phyloP scores from a whole-genome alignment of 2,888 invertebrate species.

The Epinotia brunnichana region DNA sequence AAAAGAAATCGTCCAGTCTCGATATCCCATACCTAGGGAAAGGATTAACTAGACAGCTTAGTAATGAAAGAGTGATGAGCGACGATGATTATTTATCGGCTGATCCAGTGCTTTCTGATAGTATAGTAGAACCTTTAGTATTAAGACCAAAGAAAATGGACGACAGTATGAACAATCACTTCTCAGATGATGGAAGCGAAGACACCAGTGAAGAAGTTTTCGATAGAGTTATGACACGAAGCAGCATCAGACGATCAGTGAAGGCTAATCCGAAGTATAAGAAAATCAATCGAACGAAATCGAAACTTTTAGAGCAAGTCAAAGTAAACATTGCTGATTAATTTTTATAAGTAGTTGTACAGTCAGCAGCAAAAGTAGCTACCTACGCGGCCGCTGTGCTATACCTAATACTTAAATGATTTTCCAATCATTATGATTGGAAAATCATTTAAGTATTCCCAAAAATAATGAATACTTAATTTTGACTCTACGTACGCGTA shows the following conservation, averaged over 20 bases:
- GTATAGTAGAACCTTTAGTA: slow-evolving; percentile 63
- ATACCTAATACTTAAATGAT: too few relatives aligned
- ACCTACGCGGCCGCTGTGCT: too few relatives aligned
- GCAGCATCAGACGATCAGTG: slow-evolving; percentile 74
- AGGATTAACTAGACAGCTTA: slow-evolving; percentile 63
- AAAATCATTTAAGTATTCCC: too few relatives aligned
- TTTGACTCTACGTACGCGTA: too few relatives aligned
- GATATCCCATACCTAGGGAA: slow-evolving; percentile 65
- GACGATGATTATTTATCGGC: slow-evolving; percentile 68
- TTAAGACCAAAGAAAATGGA: slow-evolving; percentile 73
- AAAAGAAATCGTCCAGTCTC: slow-evolving; percentile 66
- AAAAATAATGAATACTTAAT: too few relatives aligned
- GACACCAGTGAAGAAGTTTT: slow-evolving; percentile 81
- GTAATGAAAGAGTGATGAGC: slow-evolving; percentile 68
- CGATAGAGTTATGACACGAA: slow-evolving; percentile 78
- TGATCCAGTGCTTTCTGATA: slow-evolving; percentile 67
- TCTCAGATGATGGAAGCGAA: slow-evolving; percentile 79
- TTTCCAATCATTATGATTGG: too few relatives aligned
- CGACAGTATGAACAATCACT: slow-evolving; percentile 80
- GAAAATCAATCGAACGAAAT: slow-evolving; percentile 77
- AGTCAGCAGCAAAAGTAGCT: too few relatives aligned
- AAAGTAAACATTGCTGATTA: slow-evolving; percentile 76
- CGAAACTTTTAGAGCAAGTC: slow-evolving; percentile 76
- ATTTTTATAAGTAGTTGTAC: slow-evolving; percentile 40
- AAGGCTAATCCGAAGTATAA: slow-evolving; percentile 82